Evolutionary conservation across 2,888 invertebrate species (phyloP), one percentile per base, ranked within the genome.

Genomic region (Trichopoda pennipes): DNA sequence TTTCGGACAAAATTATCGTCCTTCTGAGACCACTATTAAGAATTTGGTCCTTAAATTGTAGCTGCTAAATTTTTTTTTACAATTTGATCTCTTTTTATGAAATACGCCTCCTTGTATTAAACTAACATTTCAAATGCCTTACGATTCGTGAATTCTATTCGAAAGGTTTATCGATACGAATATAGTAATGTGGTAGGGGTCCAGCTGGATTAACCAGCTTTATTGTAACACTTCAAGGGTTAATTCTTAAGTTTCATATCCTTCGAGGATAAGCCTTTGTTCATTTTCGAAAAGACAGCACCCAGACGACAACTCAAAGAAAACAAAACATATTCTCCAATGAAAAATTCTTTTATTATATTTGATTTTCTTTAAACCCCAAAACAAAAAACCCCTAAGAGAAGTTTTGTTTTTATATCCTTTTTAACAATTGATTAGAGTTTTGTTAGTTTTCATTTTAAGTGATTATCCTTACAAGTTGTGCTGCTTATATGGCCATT

Each of bases 361-460:
- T 38, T 32, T 53, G n/a, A 17, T 47, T 61, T 79, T 53, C 17
- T 42, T 66, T 55, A 51, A 28, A 35, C 42, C 28, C 17, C 47
- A 49, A 60, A 38, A 53, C 19, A 53, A 63, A 68, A 58, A 55
- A 42, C 6, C 3, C 4, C 4, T 7, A 28, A 47, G n/a, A 75
- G 68, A 55, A 56, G 42, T 58, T 81, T 55, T 21, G 42, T 8
- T 64, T 47, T 72, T 55, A 23, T 61, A 60, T 17, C 14, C n/a
- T 74, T 56, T 42, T 44, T 47, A 63, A 68, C 76, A 77, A 68
- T 74, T 78, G 73, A 69, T 74, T 74, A 64, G 69, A 69, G 28
- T 69, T 81, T 77, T 73, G 35, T 61, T 58, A 69, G 76, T 76
- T 70, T 80, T 28, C 51, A 72, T 60, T 61, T 72, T 64, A 38